Evolutionary conservation across 2,113 vertebrate species (phyloP).

Genomic region (Melanerpes aurifrons): DNA sequence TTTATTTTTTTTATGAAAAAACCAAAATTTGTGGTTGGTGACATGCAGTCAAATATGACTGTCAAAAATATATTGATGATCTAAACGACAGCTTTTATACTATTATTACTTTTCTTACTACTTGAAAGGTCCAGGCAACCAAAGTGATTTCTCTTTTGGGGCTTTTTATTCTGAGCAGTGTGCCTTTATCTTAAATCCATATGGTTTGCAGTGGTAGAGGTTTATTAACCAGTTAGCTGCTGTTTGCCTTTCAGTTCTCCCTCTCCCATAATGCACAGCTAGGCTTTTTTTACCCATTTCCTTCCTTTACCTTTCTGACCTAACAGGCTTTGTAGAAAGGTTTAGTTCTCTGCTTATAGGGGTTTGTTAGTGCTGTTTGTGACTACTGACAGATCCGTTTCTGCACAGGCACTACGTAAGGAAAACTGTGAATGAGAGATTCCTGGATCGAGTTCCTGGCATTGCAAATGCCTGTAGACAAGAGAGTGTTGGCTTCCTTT

Average conservation of each 20-base stretch:
- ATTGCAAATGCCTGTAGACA: not conserved
- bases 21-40: not conserved
- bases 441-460: not conserved
- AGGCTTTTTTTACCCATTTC: not conserved
- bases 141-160: not conserved
- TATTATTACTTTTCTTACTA: not conserved
- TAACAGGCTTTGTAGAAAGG: not conserved
- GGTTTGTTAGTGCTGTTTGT: not conserved
- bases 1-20: not conserved
- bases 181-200: not conserved
- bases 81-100: not conserved
- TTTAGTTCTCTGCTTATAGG: not conserved
- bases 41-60: not conserved
- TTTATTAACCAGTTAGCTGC: not conserved
- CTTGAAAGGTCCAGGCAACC: not conserved
- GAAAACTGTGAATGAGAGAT: not conserved
- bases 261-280: not conserved
- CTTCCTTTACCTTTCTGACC: not conserved
- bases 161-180: not conserved
- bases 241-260: not conserved
- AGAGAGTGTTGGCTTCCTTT: not conserved
- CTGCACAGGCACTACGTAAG: not conserved
- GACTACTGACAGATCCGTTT: not conserved
- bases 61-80: not conserved
- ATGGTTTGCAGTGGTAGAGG: fast-evolving